Evolutionary conservation across 2,888 invertebrate genomes (phyloP).

Genomic region (Macrophya annulata): DNA sequence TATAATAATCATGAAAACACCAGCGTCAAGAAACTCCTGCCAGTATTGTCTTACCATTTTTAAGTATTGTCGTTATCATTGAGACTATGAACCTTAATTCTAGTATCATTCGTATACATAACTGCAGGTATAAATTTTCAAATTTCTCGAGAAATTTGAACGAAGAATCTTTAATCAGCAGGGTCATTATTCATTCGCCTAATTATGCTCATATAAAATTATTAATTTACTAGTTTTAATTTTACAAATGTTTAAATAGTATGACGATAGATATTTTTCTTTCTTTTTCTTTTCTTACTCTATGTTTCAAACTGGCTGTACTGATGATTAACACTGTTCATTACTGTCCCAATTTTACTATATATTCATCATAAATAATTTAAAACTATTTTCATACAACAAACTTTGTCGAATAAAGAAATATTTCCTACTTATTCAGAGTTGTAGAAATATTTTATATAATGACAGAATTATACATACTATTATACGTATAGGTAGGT

Average conservation of each 20-base stretch:
- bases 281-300: too few relatives aligned
- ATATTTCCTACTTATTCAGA: neutral
- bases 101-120: too few relatives aligned
- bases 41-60: slow-evolving; percentile 9
- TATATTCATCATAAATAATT: neutral
- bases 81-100: neutral
- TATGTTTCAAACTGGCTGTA: too few relatives aligned
- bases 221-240: neutral
- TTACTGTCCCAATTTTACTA: too few relatives aligned
- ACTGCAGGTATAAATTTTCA: neutral
- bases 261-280: too few relatives aligned
- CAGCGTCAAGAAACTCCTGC: slow-evolving; percentile 40
- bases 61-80: neutral
- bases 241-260: neutral
- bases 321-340: too few relatives aligned
- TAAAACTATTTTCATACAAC: neutral
- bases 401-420: neutral
- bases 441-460: neutral
- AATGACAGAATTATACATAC: neutral
- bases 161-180: neutral
- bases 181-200: neutral
- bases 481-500: too few relatives aligned
- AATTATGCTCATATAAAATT: neutral
- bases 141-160: neutral
- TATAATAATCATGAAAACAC: neutral